A percentile compares a stretch with the other conserved stretches of the same genome.
phyloP scores from a whole-genome alignment of 2,797 vertebrate species.

The Manis javanica region DNA sequence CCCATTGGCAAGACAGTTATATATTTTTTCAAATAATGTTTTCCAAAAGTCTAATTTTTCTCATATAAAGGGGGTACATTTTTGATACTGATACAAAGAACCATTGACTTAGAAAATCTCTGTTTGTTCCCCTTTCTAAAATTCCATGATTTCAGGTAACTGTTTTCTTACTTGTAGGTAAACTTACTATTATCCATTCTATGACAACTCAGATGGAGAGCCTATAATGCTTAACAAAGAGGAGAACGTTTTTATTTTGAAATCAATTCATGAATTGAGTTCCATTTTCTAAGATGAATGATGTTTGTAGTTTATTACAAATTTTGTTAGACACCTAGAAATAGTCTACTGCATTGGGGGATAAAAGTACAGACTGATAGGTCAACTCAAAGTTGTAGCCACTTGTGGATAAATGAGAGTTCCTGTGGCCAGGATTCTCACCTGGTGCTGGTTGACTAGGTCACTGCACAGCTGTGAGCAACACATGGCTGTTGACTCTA shows the following conservation, averaged over 20 bases:
- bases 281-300: background rate
- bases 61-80: background rate
- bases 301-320: background rate
- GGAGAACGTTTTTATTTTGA: background rate
- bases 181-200: background rate
- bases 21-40: background rate
- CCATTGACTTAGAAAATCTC: background rate
- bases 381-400: background rate
- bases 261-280: background rate
- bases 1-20: too few species aligned
- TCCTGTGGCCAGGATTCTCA: too few species aligned
- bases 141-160: background rate
- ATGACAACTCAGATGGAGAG: background rate
- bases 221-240: background rate
- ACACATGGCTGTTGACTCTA: too few species aligned
- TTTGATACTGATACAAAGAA: background rate
- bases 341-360: background rate
- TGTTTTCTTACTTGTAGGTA: background rate
- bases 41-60: background rate
- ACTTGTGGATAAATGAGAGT: background rate
- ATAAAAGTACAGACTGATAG: background rate
- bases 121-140: background rate
- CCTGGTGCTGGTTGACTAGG: too few species aligned
- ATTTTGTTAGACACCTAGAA: background rate
- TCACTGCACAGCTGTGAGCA: too few species aligned